A percentile compares a stretch with the other conserved stretches of the same genome.
phyloP scores from a whole-genome alignment of 2,888 invertebrate genomes.

The Erebia palarica region DNA sequence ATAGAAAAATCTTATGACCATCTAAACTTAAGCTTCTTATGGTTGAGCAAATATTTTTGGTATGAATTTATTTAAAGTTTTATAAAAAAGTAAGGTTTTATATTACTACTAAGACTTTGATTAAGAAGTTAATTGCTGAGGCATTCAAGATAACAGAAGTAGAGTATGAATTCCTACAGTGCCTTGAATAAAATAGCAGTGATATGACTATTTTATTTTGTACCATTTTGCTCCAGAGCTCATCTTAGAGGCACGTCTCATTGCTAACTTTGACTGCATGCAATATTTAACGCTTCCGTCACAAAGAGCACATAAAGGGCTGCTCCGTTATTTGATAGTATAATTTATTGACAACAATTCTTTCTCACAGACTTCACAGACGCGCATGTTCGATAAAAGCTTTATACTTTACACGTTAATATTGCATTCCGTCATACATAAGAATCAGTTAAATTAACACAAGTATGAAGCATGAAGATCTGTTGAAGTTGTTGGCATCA shows the following conservation, averaged over 20 bases:
- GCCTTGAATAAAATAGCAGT: conserved; percentile 57
- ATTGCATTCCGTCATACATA: conserved; percentile 81
- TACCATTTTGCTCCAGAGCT: conserved; percentile 69
- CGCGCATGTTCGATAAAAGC: conserved; percentile 65
- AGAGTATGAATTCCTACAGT: conserved; percentile 36
- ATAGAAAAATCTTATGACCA: background rate
- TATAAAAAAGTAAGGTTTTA: background rate
- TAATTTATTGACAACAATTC: conserved; percentile 61
- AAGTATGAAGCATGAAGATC: conserved; percentile 65
- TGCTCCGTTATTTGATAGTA: conserved; percentile 61
- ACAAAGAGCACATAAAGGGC: conserved; percentile 65
- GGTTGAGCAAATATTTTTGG: background rate
- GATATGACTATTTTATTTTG: conserved; percentile 61
- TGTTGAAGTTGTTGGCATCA: conserved; percentile 39
- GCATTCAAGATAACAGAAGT: conserved; percentile 21
- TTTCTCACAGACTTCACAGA: conserved; percentile 60
- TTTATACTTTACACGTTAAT: conserved; percentile 72
- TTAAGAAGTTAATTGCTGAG: background rate
- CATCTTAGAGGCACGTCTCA: conserved; percentile 76
- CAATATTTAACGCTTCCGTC: conserved; percentile 80
- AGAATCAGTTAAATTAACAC: conserved; percentile 53
- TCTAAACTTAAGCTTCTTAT: background rate
- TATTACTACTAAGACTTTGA: conserved; percentile 2
- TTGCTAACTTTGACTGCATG: conserved; percentile 81
- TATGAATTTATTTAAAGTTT: conserved; percentile 11